phyloP scores from a whole-genome alignment of 2,797 vertebrate genomes.

The Anguilla marmorata region DNA sequence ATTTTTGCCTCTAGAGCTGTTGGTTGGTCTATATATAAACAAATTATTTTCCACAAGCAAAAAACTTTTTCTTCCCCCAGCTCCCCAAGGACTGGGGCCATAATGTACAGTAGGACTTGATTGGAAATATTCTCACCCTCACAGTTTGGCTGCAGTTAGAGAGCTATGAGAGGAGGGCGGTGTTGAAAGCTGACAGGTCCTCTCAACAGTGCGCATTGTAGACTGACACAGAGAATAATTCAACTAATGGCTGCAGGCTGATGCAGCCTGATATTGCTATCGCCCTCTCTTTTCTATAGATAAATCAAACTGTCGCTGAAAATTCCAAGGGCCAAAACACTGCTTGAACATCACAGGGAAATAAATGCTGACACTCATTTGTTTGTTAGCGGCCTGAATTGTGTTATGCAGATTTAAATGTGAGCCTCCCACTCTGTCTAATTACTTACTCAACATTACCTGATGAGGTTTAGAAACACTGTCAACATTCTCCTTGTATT shows the following conservation, averaged over 20 bases:
- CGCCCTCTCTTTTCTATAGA: constrained; percentile 34
- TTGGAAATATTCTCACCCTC: constrained; percentile 7
- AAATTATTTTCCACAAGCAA: constrained; percentile 2
- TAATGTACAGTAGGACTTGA: neutral
- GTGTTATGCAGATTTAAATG: neutral
- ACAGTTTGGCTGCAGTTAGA: neutral
- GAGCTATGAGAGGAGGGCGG: neutral
- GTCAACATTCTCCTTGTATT: neutral
- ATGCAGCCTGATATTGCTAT: constrained; percentile 57
- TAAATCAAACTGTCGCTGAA: neutral
- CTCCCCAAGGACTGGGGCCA: neutral
- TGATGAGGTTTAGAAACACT: neutral
- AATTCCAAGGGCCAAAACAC: neutral
- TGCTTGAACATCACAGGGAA: neutral
- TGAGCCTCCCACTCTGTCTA: neutral
- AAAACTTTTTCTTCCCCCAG: neutral
- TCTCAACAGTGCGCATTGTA: constrained; percentile 22
- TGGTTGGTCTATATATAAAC: constrained; percentile 19
- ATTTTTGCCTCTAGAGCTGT: neutral
- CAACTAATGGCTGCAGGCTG: constrained; percentile 57
- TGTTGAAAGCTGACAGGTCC: constrained; percentile 12
- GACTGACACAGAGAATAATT: constrained; percentile 61
- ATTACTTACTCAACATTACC: neutral
- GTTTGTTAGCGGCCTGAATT: neutral
- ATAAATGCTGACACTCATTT: neutral